Base-by-base conservation (phyloP, 2,797 vertebrate genomes). In the Amniataba percoides region DNA sequence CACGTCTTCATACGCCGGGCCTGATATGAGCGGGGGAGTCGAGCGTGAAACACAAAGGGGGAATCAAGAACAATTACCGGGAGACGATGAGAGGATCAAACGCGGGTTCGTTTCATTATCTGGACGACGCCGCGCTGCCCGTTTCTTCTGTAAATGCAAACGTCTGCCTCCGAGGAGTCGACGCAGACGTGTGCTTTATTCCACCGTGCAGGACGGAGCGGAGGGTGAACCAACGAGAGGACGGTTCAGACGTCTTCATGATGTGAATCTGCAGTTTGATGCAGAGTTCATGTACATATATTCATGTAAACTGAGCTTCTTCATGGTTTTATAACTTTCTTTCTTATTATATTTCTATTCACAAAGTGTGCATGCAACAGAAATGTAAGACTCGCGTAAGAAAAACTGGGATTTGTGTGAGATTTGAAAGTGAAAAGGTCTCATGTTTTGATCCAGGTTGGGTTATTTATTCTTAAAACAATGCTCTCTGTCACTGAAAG, bases 41-140 rank as follows among this genome's bases (percentile, higher is more conserved):
- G 64, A 88, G 91, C 89, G 86, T 91, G 88, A 92, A 93, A 93
- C 90, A 94, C 92, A 93, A 88, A 93, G 93, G 86, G 40, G 85
- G 87, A 92, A 93, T 92, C 91, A 91, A 82, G 89, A 91, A 80
- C 87, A 90, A 94, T 92, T 92, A 94, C 83, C 12, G 19, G 63
- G 78, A 86, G 86, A 81, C 43, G 81, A 62, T 27, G 82, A 70
- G 83, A 81, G 85, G 85, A 84, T 89, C 84, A 84, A 88, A 87
- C 85, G 73, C 81, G 88, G 90, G 85, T 89, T 86, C 75, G 63
- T 88, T 89, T 89, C 89, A 92, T 93, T 90, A 90, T 88, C 34
- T 87, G 84, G 87, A 87, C 62, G 57, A 82, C 1, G 76, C 67
- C 63, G 78, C 49, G 43, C 74, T 64, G 83, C 67, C 74, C 7